Conservation (phyloP, 2,888 invertebrate genomes). For the Apodemia hepburni region DNA sequence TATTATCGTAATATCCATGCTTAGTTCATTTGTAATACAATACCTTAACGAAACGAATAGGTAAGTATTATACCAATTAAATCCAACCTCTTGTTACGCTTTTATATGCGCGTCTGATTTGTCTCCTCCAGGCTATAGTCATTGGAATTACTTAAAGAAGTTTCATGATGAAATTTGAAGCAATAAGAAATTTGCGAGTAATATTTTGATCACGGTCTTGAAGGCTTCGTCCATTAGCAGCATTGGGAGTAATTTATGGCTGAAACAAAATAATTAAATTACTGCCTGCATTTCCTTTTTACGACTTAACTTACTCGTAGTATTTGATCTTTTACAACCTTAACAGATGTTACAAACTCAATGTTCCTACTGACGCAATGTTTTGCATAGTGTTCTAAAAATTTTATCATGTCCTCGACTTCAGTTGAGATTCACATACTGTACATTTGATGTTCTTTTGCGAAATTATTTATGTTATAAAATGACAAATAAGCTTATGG, state of each 20-base stretch:
- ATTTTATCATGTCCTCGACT: too few relatives aligned
- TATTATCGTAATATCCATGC: background rate
- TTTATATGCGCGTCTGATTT: background rate
- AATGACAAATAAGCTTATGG: too few relatives aligned
- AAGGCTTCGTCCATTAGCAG: background rate
- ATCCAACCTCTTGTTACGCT: background rate
- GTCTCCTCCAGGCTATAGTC: background rate
- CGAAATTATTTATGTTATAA: too few relatives aligned
- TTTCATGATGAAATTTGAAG: background rate
- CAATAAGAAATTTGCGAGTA: background rate
- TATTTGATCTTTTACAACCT: background rate
- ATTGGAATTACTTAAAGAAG: background rate
- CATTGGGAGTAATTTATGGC: background rate
- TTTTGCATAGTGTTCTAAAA: background rate
- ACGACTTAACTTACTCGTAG: constrained; percentile 9
- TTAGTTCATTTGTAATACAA: background rate
- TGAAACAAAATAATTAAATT: constrained; percentile 10
- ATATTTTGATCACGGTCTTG: background rate
- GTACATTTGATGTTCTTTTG: too few relatives aligned
- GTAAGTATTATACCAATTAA: background rate
- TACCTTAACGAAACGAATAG: background rate
- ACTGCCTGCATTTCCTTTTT: constrained; percentile 5
- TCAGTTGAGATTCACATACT: too few relatives aligned
- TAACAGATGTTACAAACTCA: background rate
- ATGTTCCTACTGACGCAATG: background rate